These are phyloP conservation scores for Agonopterix alstromeriana DNA, from an alignment of 2,888 invertebrate genomes.

Conservation along the genomic window DNA sequence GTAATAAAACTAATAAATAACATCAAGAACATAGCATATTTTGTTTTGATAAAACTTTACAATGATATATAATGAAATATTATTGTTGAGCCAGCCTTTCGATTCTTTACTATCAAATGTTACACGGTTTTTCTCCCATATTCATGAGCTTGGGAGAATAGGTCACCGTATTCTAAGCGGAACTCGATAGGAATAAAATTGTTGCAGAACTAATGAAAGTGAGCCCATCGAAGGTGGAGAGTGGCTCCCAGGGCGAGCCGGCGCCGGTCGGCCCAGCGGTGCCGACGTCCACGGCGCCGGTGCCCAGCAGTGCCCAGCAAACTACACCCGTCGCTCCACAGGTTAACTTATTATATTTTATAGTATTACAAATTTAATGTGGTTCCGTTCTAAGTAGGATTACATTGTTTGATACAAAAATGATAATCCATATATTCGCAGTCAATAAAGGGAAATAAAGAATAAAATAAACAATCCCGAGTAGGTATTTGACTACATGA, in stretches of 20 bases:
- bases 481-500: too few relatives aligned
- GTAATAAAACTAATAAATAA: too few relatives aligned
- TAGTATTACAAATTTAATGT: too few relatives aligned
- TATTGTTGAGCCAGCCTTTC: background rate
- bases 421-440: too few relatives aligned
- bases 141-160: too few relatives aligned
- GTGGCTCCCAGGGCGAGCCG: conserved; percentile 9
- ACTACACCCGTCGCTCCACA: conserved; percentile 38
- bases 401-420: too few relatives aligned
- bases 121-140: background rate
- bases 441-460: too few relatives aligned
- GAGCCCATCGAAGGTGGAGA: conserved; percentile 20
- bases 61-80: background rate
- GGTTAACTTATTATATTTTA: conserved; percentile 19
- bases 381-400: too few relatives aligned
- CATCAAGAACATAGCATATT: too few relatives aligned
- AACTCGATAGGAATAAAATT: background rate
- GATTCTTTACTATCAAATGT: background rate
- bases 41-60: too few relatives aligned
- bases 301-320: conserved; percentile 38
- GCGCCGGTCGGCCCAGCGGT: conserved; percentile 4
- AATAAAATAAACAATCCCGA: too few relatives aligned
- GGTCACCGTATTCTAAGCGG: too few relatives aligned
- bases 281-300: conserved; percentile 13
- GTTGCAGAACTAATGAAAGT: background rate